Conservation (phyloP, 1,140 invertebrate genomes). For the Formica selysi region DNA sequence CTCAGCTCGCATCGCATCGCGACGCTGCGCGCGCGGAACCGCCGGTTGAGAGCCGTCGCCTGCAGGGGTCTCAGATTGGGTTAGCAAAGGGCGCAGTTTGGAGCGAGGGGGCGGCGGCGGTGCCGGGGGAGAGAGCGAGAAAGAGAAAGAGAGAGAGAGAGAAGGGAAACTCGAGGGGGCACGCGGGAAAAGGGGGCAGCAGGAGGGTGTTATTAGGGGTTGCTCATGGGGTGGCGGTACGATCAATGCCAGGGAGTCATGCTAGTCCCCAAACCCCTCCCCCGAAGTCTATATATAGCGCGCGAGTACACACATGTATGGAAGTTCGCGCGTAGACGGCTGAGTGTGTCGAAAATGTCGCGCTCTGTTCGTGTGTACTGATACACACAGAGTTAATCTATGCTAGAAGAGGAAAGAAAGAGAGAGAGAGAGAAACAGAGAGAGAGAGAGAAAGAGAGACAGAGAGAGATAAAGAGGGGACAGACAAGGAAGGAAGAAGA, state of each 20-base stretch:
- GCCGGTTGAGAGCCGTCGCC: conserved; percentile 81
- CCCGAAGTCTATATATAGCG: conserved; percentile 73
- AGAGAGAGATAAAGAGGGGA: background rate
- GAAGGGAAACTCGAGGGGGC: conserved; percentile 13
- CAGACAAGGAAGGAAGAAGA: conserved; percentile 21
- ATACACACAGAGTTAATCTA: conserved; percentile 33
- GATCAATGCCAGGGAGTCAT: conserved; percentile 85
- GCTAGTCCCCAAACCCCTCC: conserved; percentile 75
- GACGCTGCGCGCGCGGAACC: conserved; percentile 46
- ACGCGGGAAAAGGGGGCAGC: conserved; percentile 54
- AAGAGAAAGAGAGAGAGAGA: background rate
- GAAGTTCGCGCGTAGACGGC: conserved; percentile 21
- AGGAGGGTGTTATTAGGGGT: conserved; percentile 85
- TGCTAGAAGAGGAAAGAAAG: background rate
- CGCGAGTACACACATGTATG: conserved; percentile 59
- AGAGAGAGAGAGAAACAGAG: background rate
- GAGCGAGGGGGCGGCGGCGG: conserved; percentile 76
- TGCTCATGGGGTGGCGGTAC: conserved; percentile 84
- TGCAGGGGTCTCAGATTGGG: conserved; percentile 82
- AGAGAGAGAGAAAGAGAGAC: background rate
- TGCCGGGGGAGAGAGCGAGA: conserved; percentile 40
- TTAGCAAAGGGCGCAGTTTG: conserved; percentile 82
- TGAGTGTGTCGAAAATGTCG: conserved; percentile 35
- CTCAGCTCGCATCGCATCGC: conserved; percentile 17
- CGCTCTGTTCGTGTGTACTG: conserved; percentile 4